These are phyloP conservation scores for Aethina tumida DNA, from an alignment of 1,140 invertebrate species.

Conservation along the genomic window DNA sequence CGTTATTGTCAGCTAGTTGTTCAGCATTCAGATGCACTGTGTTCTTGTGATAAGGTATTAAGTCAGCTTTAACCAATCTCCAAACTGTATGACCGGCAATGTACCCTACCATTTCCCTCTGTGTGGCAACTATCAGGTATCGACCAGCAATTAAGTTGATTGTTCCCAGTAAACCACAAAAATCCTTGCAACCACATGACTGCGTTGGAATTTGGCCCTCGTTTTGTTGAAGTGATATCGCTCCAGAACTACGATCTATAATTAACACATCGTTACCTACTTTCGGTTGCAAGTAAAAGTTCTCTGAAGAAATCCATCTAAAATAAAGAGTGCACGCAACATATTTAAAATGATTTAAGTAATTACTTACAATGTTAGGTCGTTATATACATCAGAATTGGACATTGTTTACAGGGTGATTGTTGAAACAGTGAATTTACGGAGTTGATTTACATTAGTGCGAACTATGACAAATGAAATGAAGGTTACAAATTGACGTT, in stretches of 20 bases:
- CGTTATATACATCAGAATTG: constrained; percentile 14
- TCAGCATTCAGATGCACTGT: constrained; percentile 73
- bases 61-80: constrained; percentile 69
- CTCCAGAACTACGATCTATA: constrained; percentile 60
- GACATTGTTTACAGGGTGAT: too few relatives aligned
- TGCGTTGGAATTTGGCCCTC: constrained; percentile 49
- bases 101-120: constrained; percentile 72
- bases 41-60: constrained; percentile 79
- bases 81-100: constrained; percentile 81
- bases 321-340: constrained; percentile 20
- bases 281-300: constrained; percentile 61
- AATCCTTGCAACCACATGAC: constrained; percentile 55
- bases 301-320: constrained; percentile 61
- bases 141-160: constrained; percentile 77
- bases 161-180: constrained; percentile 84
- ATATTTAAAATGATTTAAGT: constrained; percentile 8
- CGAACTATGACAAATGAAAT: too few relatives aligned
- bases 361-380: constrained; percentile 45
- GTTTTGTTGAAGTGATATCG: constrained; percentile 53
- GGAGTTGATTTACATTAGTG: too few relatives aligned
- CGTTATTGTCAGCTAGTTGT: constrained; percentile 50
- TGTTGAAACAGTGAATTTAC: too few relatives aligned
- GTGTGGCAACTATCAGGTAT: constrained; percentile 86
- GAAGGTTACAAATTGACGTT: too few relatives aligned
- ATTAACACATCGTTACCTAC: constrained; percentile 51